Base-by-base conservation (phyloP, 2,888 invertebrate genomes). In the Perizoma affinitatum region DNA sequence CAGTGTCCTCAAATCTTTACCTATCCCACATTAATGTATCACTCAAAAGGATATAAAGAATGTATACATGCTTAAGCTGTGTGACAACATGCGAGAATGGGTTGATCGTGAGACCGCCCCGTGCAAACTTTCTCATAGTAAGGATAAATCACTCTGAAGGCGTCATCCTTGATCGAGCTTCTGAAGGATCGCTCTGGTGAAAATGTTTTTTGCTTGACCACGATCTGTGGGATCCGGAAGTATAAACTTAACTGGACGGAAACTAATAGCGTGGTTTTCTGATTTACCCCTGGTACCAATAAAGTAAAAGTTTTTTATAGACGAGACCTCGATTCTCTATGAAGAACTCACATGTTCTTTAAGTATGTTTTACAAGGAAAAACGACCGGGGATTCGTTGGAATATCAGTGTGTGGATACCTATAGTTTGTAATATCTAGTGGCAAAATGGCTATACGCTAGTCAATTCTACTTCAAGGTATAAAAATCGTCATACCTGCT, bases 21-120 rank as follows among this genome's bases (percentile, higher is more conserved):
- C 56, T 38, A 35, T 22, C 6, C 40, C n/a, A 48, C 33, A 50
- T 41, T 41, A 41, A 41, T 41, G n/a, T 6, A 43, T 11, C 43
- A 4, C 9, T 33, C 9, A 38, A 41, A 8, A 50, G 5, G 6
- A 38, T 38, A 38, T 42, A 46, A 36, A 40, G 54, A 47, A 45
- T 50, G 52, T 38, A 61, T 63, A 65, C 63, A 61, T 56, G 48
- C 47, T 48, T 49, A 59, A 54, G 52, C 41, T 57, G 53, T 58
- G 44, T 66, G 47, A 10, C 35, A 59, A 38, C 46, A 55, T 52
- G 50, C 54, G 47, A 43, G 63, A 58, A 46, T 45, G 53, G 49
- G 41, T 52, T 43, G 46, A 68, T 71, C 84, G 87, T 86, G 86
- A 71, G 85, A 85, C 75, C 79, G 74, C 76, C 80, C 69, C 63